These are phyloP conservation scores for Plebejus anna DNA, from an alignment of 2,888 invertebrate genomes.

Conservation along the genomic window DNA sequence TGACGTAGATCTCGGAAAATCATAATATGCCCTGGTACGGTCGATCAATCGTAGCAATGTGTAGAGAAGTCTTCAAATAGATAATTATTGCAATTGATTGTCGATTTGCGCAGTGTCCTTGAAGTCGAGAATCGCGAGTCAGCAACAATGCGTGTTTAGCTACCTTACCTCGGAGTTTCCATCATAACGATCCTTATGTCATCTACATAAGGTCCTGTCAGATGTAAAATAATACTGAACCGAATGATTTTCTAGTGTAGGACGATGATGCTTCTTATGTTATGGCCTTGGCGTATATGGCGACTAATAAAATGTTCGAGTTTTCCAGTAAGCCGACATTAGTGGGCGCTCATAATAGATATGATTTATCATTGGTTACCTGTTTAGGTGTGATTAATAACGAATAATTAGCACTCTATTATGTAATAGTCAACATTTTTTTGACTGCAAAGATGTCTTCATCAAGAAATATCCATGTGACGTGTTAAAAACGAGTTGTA, in stretches of 20 bases:
- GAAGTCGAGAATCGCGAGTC: no score
- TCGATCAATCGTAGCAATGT: background rate
- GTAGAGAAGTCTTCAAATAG: background rate
- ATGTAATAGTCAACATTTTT: background rate
- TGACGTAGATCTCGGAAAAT: no score
- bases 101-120: no score
- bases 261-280: constrained; percentile 72
- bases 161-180: background rate
- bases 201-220: background rate
- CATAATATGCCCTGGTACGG: no score
- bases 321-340: constrained; percentile 67
- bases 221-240: background rate
- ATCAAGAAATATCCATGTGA: no score
- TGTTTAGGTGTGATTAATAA: constrained; percentile 13
- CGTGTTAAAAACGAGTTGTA: no score
- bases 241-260: constrained; percentile 63
- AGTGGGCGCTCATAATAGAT: constrained; percentile 60
- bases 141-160: background rate
- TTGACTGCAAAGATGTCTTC: background rate
- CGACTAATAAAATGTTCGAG: constrained; percentile 70
- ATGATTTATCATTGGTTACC: constrained; percentile 48
- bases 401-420: constrained; percentile 20
- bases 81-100: background rate
- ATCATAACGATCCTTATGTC: background rate
- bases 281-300: constrained; percentile 69